Base-by-base conservation (phyloP, 2,113 vertebrate genomes). In the Microcebus lehilahytsara region DNA sequence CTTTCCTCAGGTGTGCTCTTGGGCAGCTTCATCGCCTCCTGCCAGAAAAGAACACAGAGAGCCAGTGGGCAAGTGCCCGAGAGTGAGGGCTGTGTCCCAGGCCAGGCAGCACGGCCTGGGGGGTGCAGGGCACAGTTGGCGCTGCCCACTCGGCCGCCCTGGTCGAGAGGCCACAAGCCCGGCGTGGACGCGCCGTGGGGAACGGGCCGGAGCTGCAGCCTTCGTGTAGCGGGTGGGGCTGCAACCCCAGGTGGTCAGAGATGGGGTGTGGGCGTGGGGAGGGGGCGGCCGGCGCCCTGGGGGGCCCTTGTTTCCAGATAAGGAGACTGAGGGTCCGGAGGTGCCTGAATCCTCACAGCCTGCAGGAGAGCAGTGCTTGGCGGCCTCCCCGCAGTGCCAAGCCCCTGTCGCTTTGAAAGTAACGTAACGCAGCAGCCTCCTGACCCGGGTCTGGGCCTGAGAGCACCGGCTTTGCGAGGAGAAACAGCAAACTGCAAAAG, bases 21-120 rank as follows among this genome's bases (percentile, higher is more conserved):
- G 20, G 99, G 99, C 98, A 99, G 97, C 96, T 99, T 99, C 97
- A 99, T 97, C 0, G 99, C 99, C 89, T 98, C 99, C 99, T 99
- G 95, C 30, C 93, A 20, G 87, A 49, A 13, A 72, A 40, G 40
- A 72, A 40, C 86, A 46, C 12, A 93, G 40, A 49, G 13, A 22
- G 60, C 9, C 12, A 7, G 1, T 0, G 0, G 23, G 22, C 46
- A 2, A 60, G 19, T 27, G 3, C 40, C 66, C 9, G 11, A 12
- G 42, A 30, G 10, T 3, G 2, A 34, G n/a, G 53, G 16, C 34
- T 0, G 0, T 8, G 27, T n/a, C 46, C 53, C 27, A 16, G 89
- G 40, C 77, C 77, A 13, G 8, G 27, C 6, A 22, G 42, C 12
- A 9, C 8, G 4, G 9, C 16, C 34, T 23, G 37, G n/a, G 25